Percentiles rank a stretch among this genome's conserved stretches.
Evolutionary conservation across 2,888 invertebrate genomes (phyloP).

Genomic region (Drosophila kambysellisi): DNA sequence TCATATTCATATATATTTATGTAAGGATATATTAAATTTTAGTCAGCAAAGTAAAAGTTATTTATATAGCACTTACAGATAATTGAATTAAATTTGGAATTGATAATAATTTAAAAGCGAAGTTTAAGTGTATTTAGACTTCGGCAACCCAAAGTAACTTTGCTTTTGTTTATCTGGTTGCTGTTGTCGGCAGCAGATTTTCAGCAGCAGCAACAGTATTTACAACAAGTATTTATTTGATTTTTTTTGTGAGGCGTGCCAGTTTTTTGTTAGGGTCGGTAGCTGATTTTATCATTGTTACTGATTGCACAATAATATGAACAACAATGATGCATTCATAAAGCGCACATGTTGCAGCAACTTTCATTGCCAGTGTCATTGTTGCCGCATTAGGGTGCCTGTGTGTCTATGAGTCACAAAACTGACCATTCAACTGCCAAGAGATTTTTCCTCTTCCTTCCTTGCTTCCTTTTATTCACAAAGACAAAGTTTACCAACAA

Average conservation of each 20-base stretch:
- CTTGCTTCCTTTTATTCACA: no score
- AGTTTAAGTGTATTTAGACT: not conserved
- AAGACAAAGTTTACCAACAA: not conserved
- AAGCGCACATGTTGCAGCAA: conserved; percentile 57
- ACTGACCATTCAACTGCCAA: conserved; percentile 72
- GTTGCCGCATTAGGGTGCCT: conserved; percentile 50
- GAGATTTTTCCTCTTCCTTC: conserved; percentile 27
- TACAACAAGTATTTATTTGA: not conserved
- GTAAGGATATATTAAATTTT: not conserved
- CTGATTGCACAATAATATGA: conserved; percentile 57
- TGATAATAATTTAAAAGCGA: not conserved
- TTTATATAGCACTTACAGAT: not conserved
- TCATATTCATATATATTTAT: not conserved
- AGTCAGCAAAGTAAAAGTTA: not conserved
- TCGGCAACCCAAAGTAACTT: not conserved
- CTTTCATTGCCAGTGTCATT: conserved; percentile 80
- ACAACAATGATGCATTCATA: conserved; percentile 51
- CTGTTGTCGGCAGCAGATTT: conserved; percentile 29
- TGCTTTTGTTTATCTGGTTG: conserved; percentile 19
- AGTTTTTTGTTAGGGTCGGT: conserved; percentile 33
- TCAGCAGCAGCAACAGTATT: conserved; percentile 11
- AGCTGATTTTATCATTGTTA: conserved; percentile 64
- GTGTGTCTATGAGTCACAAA: conserved; percentile 40
- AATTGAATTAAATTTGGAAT: not conserved
- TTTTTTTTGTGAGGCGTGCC: not conserved